Percentiles rank a stretch among this genome's conserved stretches.
These are phyloP conservation scores for Pseudomugil gertrudae DNA, from an alignment of 2,797 vertebrate species.

Conservation along the genomic window DNA sequence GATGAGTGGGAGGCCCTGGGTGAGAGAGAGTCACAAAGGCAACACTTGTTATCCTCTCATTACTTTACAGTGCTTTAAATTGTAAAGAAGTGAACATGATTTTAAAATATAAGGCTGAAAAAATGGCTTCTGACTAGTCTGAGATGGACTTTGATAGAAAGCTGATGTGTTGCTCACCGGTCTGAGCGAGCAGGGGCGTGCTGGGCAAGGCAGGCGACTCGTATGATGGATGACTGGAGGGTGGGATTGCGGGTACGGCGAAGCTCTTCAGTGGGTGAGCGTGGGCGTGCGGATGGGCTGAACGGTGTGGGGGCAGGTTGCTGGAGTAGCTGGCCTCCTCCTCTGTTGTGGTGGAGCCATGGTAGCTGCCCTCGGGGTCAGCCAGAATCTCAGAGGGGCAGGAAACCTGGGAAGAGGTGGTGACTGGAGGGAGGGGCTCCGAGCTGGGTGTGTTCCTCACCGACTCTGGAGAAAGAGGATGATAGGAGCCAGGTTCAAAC, in stretches of 20 bases:
- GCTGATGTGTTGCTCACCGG: conserved; percentile 77
- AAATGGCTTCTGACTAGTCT: background rate
- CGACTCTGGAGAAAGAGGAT: conserved; percentile 82
- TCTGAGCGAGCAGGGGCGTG: conserved; percentile 91
- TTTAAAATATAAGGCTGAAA: background rate
- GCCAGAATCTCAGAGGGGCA: conserved; percentile 86
- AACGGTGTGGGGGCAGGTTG: conserved; percentile 85
- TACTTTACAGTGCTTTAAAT: too few relatives aligned
- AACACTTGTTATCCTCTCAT: background rate
- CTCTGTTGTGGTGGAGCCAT: conserved; percentile 87
- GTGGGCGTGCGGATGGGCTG: conserved; percentile 79
- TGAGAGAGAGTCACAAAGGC: conserved; percentile 7
- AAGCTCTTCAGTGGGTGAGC: conserved; percentile 98
- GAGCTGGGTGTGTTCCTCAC: conserved; percentile 93
- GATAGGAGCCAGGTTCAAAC: conserved; percentile 1
- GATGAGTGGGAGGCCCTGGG: conserved; percentile 83
- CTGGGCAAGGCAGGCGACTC: conserved; percentile 91
- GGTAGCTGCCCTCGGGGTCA: conserved; percentile 86
- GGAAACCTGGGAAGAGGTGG: conserved; percentile 84
- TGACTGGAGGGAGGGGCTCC: conserved; percentile 86
- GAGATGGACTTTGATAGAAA: background rate
- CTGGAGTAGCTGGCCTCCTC: conserved; percentile 88
- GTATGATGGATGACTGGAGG: conserved; percentile 78
- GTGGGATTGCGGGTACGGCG: conserved; percentile 88
- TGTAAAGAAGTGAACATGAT: background rate